Evolutionary conservation across 1,140 invertebrate genomes (phyloP).

Genomic region (Mizuhopecten yessoensis): DNA sequence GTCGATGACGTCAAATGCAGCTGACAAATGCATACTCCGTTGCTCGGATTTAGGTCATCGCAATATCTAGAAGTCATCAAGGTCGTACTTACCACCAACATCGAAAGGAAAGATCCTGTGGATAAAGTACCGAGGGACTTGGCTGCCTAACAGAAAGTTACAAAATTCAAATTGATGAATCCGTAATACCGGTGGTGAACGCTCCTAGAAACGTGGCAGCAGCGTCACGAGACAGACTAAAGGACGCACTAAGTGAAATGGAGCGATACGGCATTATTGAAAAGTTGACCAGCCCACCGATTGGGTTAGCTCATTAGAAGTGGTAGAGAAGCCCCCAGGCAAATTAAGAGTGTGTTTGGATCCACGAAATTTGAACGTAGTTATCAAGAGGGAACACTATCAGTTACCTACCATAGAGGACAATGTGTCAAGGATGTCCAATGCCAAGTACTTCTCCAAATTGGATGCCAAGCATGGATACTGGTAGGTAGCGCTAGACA

Average conservation of each 20-base stretch:
- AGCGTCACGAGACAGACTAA: too few relatives aligned
- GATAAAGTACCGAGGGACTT: too few relatives aligned
- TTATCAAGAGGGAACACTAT: conserved; percentile 78
- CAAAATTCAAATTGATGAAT: too few relatives aligned
- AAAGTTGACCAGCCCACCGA: conserved; percentile 79
- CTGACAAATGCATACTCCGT: too few relatives aligned
- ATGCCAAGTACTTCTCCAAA: conserved; percentile 63
- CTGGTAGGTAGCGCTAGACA: not conserved
- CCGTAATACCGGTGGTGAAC: too few relatives aligned
- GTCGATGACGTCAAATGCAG: too few relatives aligned
- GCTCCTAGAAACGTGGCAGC: too few relatives aligned
- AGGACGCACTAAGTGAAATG: too few relatives aligned
- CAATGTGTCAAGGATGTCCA: conserved; percentile 53
- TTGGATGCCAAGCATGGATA: conserved; percentile 69
- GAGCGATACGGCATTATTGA: not conserved
- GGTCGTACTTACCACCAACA: not conserved
- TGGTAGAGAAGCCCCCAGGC: conserved; percentile 81
- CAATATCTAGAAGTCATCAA: conserved; percentile 8
- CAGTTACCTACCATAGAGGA: conserved; percentile 57
- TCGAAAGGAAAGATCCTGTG: too few relatives aligned
- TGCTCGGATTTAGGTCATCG: conserved; percentile 44
- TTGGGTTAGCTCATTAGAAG: conserved; percentile 83
- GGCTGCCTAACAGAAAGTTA: too few relatives aligned
- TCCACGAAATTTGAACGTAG: conserved; percentile 83
- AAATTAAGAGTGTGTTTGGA: conserved; percentile 84